These are phyloP conservation scores for Knipowitschia caucasica DNA, from an alignment of 2,797 vertebrate genomes.

Conservation along the genomic window DNA sequence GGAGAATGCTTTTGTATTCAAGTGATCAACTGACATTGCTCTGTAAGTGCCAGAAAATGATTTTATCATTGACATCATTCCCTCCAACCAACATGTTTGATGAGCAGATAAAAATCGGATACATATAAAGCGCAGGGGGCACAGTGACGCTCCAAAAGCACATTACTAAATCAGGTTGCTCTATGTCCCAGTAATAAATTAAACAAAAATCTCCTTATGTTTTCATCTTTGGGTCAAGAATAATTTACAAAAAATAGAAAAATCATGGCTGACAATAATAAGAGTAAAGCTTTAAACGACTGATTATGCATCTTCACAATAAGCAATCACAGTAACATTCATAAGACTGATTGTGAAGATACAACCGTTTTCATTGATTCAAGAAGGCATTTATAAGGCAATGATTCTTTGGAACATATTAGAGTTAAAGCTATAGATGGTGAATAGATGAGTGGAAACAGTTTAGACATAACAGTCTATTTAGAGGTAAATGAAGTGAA, in stretches of 20 bases:
- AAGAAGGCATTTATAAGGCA: constrained; percentile 59
- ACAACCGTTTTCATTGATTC: constrained; percentile 35
- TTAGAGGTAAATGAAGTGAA: constrained; percentile 37
- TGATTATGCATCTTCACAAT: constrained; percentile 30
- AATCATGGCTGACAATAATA: constrained; percentile 20
- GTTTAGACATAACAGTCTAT: constrained; percentile 45
- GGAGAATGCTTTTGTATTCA: constrained; percentile 51
- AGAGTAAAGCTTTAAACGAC: constrained; percentile 5
- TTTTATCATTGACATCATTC: constrained; percentile 63
- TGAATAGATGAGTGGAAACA: constrained; percentile 18
- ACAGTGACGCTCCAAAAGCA: constrained; percentile 19
- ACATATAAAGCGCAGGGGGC: constrained; percentile 23
- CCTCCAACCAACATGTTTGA: constrained; percentile 47
- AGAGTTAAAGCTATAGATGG: constrained; percentile 5
- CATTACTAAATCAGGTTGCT: constrained; percentile 25
- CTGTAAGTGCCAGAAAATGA: constrained; percentile 55
- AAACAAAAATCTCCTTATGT: constrained; percentile 9
- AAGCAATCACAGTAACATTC: constrained; percentile 36
- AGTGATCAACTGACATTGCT: constrained; percentile 61
- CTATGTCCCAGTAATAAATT: constrained; percentile 14
- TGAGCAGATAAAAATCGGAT: constrained; percentile 56
- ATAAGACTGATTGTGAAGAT: constrained; percentile 27
- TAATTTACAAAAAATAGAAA: background rate
- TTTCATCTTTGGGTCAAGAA: constrained; percentile 5
- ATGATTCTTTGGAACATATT: constrained; percentile 27